Evolutionary conservation across 2,797 vertebrate genomes (phyloP), one percentile per base, ranked within the genome.

Genomic region (Enteromius paludinosus): DNA sequence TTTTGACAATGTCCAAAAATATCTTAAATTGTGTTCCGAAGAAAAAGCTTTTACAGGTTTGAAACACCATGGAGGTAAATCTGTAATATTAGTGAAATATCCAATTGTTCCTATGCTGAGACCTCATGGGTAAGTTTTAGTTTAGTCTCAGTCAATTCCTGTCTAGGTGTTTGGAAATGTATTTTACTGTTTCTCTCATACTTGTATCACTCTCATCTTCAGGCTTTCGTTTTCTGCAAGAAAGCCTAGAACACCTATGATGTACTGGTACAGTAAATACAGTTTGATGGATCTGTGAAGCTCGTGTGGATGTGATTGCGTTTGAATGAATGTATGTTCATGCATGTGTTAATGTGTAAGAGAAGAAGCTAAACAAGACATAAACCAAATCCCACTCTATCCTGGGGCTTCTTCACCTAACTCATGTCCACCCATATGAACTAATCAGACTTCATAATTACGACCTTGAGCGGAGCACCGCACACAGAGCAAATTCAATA

Each of bases 391-490:
- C 62, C 61, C 75, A 41, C 28, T 64, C 43, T 65, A 52, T 82
- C 41, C 15, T 7, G 59, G 35, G 56, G 52, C 81, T 73, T 78
- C 38, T 74, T 68, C 83, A 69, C 41, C 59, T 69, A 28, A 14
- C 78, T 64, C 15, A 35, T 78, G 75, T 79, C 69, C 59, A n/a
- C 64, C 38, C 25, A 23, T 79, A 69, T 80, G 52, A 80, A 78
- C 62, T 83, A 83, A 84, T 88, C 80, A 70, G 75, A 54, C 33
- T 78, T 77, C 62, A 85, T 85, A 56, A 78, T 85, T 69, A 68
- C 7, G 20, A 78, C 83, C 62, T 86, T 85, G 71, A 84, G 77
- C 20, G 1, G 62, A 5, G 23, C 25, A 18, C 45, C 20, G 28
- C 70, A 79, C 75, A 71, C 65, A 43, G 65, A 83, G 61, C 45